A percentile compares a stretch with the other conserved stretches of the same genome.
These are phyloP conservation scores for Nephrotoma guestfalica DNA, from an alignment of 2,888 invertebrate species.

Conservation along the genomic window DNA sequence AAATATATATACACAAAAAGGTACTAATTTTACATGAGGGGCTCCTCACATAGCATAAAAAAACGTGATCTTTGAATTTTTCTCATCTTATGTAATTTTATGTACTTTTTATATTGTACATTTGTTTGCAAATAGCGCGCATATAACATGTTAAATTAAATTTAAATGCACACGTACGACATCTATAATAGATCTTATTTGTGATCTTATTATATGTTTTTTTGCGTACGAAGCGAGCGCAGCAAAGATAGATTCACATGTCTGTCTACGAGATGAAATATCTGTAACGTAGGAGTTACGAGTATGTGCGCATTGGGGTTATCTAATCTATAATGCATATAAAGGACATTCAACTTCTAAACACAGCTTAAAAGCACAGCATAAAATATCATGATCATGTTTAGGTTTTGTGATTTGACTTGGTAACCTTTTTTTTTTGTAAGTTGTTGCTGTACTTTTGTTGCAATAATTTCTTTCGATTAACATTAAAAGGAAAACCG, in stretches of 20 bases:
- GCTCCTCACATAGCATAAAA: background rate
- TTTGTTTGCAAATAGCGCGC: background rate
- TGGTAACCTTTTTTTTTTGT: conserved; percentile 1
- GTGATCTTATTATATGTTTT: background rate
- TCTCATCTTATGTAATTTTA: background rate
- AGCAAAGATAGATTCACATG: background rate
- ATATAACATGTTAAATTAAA: background rate
- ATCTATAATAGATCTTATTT: background rate
- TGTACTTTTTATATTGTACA: background rate
- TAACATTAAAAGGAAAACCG: conserved; percentile 3
- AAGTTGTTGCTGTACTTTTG: background rate
- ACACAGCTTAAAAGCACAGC: background rate
- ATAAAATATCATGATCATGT: background rate
- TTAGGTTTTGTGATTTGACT: conserved; percentile 1
- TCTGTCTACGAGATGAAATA: background rate
- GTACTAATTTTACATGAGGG: background rate
- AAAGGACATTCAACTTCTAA: background rate
- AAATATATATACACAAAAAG: too few relatives aligned
- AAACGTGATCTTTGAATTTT: background rate
- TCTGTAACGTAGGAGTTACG: background rate
- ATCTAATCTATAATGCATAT: background rate
- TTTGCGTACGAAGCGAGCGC: background rate
- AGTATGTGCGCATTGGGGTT: background rate
- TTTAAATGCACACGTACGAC: background rate
- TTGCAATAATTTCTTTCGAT: conserved; percentile 1